These are phyloP conservation scores for Pelvicachromis taeniatus DNA, from an alignment of 2,113 vertebrate species.

Conservation along the genomic window DNA sequence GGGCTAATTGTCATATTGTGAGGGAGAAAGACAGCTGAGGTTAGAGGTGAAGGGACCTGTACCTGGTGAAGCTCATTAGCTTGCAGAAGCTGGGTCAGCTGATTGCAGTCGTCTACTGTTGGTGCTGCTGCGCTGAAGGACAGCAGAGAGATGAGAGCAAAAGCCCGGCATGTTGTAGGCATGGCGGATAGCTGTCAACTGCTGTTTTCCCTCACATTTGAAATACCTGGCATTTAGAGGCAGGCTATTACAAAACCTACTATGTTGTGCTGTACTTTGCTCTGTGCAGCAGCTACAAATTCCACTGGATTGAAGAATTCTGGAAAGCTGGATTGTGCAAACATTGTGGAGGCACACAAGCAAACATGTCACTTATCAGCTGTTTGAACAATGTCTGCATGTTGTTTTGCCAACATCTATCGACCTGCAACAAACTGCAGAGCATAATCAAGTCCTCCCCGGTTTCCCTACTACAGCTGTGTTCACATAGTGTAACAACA, in stretches of 20 bases:
- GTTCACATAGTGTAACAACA: not conserved
- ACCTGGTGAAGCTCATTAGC: not conserved
- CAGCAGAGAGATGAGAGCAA: not conserved
- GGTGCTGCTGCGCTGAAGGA: not conserved
- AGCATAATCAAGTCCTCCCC: fast-evolving
- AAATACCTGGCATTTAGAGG: not conserved
- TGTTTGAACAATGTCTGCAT: not conserved
- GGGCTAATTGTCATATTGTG: not conserved
- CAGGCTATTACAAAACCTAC: not conserved
- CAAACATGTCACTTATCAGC: not conserved
- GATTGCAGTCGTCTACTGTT: not conserved
- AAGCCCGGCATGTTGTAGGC: not conserved
- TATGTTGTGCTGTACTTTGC: not conserved
- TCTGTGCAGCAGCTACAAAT: not conserved
- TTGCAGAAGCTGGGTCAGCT: not conserved
- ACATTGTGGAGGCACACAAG: not conserved
- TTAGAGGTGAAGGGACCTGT: not conserved
- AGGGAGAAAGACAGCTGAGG: not conserved
- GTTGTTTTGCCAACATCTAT: not conserved
- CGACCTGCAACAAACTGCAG: not conserved
- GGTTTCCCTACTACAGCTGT: not conserved
- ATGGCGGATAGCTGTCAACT: not conserved
- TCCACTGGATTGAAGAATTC: not conserved
- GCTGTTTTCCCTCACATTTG: not conserved
- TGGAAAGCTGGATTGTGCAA: not conserved